Percentiles rank a stretch among this genome's conserved stretches.
These are phyloP conservation scores for Platyrinchus mystaceus DNA, from an alignment of 2,797 vertebrate species.

Conservation along the genomic window DNA sequence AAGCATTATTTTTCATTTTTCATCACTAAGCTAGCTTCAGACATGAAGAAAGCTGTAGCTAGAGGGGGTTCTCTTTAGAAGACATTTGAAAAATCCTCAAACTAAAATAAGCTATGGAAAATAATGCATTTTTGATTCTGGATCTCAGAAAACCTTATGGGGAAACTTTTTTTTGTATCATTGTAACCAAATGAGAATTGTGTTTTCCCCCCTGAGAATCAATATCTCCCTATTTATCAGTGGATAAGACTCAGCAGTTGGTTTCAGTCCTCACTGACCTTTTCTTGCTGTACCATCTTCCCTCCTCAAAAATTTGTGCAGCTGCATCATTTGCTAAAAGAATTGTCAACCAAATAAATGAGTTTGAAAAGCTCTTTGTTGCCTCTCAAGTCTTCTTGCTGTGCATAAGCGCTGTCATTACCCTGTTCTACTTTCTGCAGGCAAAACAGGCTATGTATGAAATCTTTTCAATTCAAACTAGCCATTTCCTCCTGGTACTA, in stretches of 20 bases:
- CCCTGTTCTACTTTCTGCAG: neutral
- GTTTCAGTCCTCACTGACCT: neutral
- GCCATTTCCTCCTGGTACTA: neutral
- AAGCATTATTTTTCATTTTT: constrained; percentile 16
- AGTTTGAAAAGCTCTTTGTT: constrained; percentile 21
- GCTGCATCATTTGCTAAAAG: neutral
- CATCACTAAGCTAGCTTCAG: neutral
- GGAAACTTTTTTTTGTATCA: neutral
- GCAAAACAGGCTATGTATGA: neutral
- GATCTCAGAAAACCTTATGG: constrained; percentile 22
- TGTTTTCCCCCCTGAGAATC: constrained; percentile 14
- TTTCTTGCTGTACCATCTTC: neutral
- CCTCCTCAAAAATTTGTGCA: neutral
- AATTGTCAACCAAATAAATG: neutral
- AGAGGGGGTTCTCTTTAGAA: constrained; percentile 12
- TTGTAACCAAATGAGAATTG: constrained; percentile 16
- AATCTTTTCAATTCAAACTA: neutral
- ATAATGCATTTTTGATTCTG: constrained; percentile 26
- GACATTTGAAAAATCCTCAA: constrained; percentile 23
- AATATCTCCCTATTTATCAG: neutral
- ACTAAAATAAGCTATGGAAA: constrained; percentile 15
- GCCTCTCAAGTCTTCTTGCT: neutral
- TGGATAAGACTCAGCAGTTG: neutral
- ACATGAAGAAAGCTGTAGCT: constrained; percentile 7
- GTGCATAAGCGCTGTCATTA: neutral